Evolutionary conservation across 2,113 vertebrate species (phyloP), one percentile per base, ranked within the genome.

Genomic region (Zonotrichia leucophrys): DNA sequence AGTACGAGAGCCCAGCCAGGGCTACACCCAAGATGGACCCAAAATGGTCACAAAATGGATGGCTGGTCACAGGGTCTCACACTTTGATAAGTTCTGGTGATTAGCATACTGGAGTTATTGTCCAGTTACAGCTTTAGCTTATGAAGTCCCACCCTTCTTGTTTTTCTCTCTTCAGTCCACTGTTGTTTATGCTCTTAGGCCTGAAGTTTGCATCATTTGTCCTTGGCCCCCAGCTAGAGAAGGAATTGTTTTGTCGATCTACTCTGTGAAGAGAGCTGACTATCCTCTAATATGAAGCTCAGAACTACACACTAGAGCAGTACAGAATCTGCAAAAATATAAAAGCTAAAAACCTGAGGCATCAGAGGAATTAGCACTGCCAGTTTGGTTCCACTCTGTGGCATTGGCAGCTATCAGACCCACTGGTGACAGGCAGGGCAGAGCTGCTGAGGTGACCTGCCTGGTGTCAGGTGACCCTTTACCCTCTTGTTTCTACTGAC

Each of bases 331-430:
- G 56, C n/a, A 58, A 22, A n/a, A 58, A 58, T 35, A 58, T 15
- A 58, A 58, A 58, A 58, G 22, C 22, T 58, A 58, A 58, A 58
- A 35, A 16, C 56, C 33, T 35, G 56, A 59, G n/a, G 56, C n/a
- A 35, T 35, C 14, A 15, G 33, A 35, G 44, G 47, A 86, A 58
- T 80, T 35, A 42, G 67, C 59, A 15, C 37, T 46, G 63, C 59
- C 27, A 11, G 15, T 41, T 68, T 52, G 44, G 17, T 69, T 67
- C 58, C 46, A 20, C n/a, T 5, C 1, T 1, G 1, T 3, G 1
- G 69, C 64, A 18, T 0, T 85, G 62, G 53, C 24, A 56, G 78
- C 22, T 60, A 18, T 72, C 77, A 89, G 56, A 80, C 39, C 42
- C 39, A 14, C 22, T 58, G 46, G 46, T 77, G 68, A 77, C 33